Base-by-base conservation (phyloP, 2,888 invertebrate genomes). In the Epsilonema sp. region DNA sequence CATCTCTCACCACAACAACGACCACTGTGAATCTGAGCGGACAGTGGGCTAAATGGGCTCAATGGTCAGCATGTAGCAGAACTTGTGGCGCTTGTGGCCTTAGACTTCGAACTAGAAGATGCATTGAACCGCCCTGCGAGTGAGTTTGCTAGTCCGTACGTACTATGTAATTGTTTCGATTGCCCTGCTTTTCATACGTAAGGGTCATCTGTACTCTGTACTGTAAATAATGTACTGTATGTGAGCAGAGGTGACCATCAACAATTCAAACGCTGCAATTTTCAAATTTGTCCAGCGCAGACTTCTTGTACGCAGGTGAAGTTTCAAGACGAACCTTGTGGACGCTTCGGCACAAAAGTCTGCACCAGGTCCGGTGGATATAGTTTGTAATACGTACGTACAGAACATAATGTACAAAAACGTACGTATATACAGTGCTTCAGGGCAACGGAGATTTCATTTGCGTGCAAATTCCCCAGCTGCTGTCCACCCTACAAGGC, bases 401-500 rank as follows among this genome's bases (percentile, higher is more conserved):
- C n/a, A n/a, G n/a, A n/a, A n/a, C n/a, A n/a, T n/a, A n/a, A n/a
- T n/a, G n/a, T n/a, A n/a, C n/a, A n/a, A n/a, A 25, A n/a, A n/a
- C n/a, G n/a, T n/a, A n/a, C n/a, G n/a, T n/a, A n/a, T n/a, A n/a
- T n/a, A n/a, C n/a, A n/a, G n/a, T 20, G 13, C 19, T 31, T 20
- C n/a, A 31, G 43, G 31, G 21, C 21, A 2, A 13, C 20, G 13
- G 31, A 43, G 16, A 21, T 31, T 2, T 11, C 16, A 2, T 23
- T 24, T n/a, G 16, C 3, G 31, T 43, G 43, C 26, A 3, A n/a
- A 2, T 21, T 25, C 4, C 25, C 26, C n/a, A 24, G 31, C 21
- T 43, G 43, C 31, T 43, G 43, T 21, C 43, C 26, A 2, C 43
- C 43, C 31, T 43, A 31, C 22, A 11, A 13, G 11, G 31, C 19